These are phyloP conservation scores for Temnothorax rugatulus DNA, from an alignment of 2,888 invertebrate species.

Conservation along the genomic window DNA sequence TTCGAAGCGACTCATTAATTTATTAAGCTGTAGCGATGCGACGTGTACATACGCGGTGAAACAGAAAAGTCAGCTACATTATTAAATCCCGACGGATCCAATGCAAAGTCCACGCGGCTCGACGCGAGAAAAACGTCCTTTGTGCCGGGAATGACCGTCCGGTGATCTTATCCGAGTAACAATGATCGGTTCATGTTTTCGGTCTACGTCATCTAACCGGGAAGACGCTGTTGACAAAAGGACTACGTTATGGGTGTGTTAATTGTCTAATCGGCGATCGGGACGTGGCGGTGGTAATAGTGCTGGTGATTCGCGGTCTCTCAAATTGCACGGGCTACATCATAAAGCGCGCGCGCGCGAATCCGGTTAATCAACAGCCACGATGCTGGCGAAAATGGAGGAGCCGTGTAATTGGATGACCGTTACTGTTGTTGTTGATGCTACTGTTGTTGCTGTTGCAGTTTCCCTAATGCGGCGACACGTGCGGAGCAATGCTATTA, in stretches of 20 bases:
- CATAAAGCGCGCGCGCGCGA: too few species aligned
- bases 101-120: neutral
- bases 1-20: neutral
- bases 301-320: neutral
- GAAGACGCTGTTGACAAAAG: neutral
- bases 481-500: too few species aligned
- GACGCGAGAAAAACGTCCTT: neutral
- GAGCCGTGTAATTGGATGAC: too few species aligned
- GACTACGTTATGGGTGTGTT: neutral
- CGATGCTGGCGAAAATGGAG: too few species aligned
- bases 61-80: conserved; percentile 22
- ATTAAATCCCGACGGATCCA: conserved; percentile 18
- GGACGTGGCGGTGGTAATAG: too few species aligned
- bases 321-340: too few species aligned
- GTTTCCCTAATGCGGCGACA: too few species aligned
- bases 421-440: too few species aligned
- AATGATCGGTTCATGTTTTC: conserved; percentile 8
- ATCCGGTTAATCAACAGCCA: too few species aligned
- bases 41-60: neutral
- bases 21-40: neutral
- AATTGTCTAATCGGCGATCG: conserved; percentile 15
- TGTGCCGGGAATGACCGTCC: neutral
- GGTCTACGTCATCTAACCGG: neutral
- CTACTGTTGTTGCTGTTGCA: too few species aligned
- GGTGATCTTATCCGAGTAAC: neutral